Conservation (phyloP, 2,888 invertebrate species). For the Drosophila stalkeri region DNA sequence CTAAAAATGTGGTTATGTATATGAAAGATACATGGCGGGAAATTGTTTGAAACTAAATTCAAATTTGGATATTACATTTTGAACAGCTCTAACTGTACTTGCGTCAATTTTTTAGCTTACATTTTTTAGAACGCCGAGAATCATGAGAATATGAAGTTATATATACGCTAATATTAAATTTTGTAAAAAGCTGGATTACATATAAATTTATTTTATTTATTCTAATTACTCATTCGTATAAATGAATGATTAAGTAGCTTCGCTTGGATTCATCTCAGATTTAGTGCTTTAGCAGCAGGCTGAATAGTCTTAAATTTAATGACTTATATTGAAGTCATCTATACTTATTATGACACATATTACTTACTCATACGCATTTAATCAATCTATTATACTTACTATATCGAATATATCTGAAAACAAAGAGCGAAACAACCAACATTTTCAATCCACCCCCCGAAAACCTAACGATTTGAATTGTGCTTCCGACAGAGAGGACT, state of each 20-base stretch:
- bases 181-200: not conserved
- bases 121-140: not conserved
- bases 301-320: not conserved
- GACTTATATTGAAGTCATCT: not conserved
- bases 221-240: not conserved
- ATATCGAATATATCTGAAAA: conserved; percentile 29
- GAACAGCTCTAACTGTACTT: not conserved
- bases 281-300: not conserved
- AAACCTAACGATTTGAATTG: conserved; percentile 71
- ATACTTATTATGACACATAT: not conserved
- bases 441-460: conserved; percentile 1
- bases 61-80: not conserved
- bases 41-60: not conserved
- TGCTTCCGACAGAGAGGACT: conserved; percentile 63
- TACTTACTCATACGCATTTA: not conserved
- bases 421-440: conserved; percentile 5
- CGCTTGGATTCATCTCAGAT: not conserved
- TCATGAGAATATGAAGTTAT: not conserved
- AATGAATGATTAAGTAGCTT: not conserved
- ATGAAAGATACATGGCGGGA: not conserved
- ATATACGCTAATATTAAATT: not conserved
- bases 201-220: not conserved
- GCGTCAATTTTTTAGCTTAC: not conserved
- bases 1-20: not conserved
- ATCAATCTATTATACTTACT: not conserved